Percentiles rank a stretch among this genome's conserved stretches.
These are phyloP conservation scores for Drosophila algonquin DNA, from an alignment of 2,888 invertebrate species.

Conservation along the genomic window DNA sequence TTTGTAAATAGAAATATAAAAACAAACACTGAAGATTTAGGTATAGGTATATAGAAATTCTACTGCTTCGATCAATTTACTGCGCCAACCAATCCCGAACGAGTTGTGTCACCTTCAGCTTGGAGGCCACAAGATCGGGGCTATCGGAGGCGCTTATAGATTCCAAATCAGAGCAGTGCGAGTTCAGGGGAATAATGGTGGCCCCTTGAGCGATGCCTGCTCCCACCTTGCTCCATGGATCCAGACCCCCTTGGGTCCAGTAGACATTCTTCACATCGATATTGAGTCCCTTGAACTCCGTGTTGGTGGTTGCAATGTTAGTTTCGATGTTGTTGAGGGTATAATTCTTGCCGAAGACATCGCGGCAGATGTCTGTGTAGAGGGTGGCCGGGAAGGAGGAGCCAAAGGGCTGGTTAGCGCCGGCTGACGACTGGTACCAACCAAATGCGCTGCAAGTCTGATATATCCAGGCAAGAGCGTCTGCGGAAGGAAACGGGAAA, in stretches of 20 bases:
- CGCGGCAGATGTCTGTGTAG: constrained; percentile 62
- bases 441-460: constrained; percentile 94
- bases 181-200: constrained; percentile 64
- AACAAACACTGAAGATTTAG: background rate
- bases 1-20: too few relatives aligned
- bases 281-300: constrained; percentile 83
- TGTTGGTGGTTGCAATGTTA: constrained; percentile 82
- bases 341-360: constrained; percentile 59
- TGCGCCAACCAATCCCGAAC: constrained; percentile 68
- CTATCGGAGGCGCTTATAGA: constrained; percentile 73
- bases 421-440: constrained; percentile 90
- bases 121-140: constrained; percentile 61
- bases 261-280: constrained; percentile 84
- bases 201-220: constrained; percentile 63
- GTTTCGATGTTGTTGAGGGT: constrained; percentile 41
- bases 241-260: constrained; percentile 85
- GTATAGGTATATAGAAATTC: background rate
- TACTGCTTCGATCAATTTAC: background rate
- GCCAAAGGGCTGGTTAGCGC: constrained; percentile 85
- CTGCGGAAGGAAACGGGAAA: constrained; percentile 83
- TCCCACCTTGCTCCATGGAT: constrained; percentile 85
- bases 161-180: constrained; percentile 77
- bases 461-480: constrained; percentile 88
- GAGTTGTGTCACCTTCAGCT: constrained; percentile 56
- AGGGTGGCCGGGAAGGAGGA: constrained; percentile 68